phyloP scores from a whole-genome alignment of 2,888 invertebrate genomes.

The Mimachlamys varia region DNA sequence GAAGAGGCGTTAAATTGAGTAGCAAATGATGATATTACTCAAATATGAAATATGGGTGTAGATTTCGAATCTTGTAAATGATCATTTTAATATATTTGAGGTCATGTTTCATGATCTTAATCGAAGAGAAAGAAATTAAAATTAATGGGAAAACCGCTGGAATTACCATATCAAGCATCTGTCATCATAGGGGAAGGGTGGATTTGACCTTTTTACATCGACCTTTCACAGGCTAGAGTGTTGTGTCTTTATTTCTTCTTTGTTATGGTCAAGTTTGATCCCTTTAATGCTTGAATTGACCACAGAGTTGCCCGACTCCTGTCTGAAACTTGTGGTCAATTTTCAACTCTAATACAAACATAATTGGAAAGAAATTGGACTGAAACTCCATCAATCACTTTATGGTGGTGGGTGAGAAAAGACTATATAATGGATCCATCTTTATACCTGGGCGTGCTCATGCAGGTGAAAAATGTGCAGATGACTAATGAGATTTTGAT shows the following conservation, averaged over 20 bases:
- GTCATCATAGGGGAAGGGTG: background rate
- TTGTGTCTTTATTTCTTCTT: background rate
- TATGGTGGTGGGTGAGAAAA: background rate
- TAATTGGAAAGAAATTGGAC: conserved; percentile 20
- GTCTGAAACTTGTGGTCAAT: background rate
- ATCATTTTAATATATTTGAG: conserved; percentile 26
- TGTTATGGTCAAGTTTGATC: background rate
- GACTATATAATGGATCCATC: background rate
- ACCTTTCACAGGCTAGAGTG: background rate
- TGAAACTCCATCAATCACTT: background rate
- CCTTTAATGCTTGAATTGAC: background rate
- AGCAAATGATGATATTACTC: conserved; percentile 6
- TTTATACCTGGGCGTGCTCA: conserved; percentile 10
- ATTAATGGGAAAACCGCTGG: background rate
- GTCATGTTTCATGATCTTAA: background rate
- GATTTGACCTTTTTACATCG: background rate
- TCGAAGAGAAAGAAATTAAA: background rate
- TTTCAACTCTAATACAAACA: background rate
- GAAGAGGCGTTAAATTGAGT: background rate
- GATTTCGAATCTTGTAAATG: conserved; percentile 9
- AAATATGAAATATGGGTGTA: conserved; percentile 23
- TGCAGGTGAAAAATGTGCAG: conserved; percentile 26
- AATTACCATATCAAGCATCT: conserved; percentile 25
- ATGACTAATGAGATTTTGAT: conserved; percentile 25
- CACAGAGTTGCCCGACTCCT: background rate